phyloP scores from a whole-genome alignment of 2,888 invertebrate species.

The Lochmaea crataegi region DNA sequence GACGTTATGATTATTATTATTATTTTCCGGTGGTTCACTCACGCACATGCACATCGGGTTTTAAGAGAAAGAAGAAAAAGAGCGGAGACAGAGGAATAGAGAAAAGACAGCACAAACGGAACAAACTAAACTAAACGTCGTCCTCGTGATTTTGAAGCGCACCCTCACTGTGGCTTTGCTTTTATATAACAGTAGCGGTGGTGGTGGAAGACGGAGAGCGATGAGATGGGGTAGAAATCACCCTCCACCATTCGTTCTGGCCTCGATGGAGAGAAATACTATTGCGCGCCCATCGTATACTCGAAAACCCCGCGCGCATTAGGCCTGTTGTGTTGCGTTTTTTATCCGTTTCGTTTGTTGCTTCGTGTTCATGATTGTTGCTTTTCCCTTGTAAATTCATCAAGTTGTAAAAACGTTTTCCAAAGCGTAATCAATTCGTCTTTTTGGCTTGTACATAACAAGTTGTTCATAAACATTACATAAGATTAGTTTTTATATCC shows the following conservation, averaged over 20 bases:
- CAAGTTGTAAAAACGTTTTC: background rate
- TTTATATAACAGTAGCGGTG: slow-evolving; percentile 64
- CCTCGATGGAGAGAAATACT: slow-evolving; percentile 36
- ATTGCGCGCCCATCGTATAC: slow-evolving; percentile 42
- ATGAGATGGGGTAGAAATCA: slow-evolving; percentile 50
- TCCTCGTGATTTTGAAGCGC: slow-evolving; percentile 71
- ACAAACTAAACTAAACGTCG: slow-evolving; percentile 68
- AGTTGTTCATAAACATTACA: background rate
- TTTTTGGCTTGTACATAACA: background rate
- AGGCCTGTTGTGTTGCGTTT: slow-evolving; percentile 36
- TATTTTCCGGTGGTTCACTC: slow-evolving; percentile 31
- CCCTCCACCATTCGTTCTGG: slow-evolving; percentile 41
- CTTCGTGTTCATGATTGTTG: slow-evolving; percentile 4
- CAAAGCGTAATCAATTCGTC: background rate
- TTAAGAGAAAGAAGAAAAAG: slow-evolving; percentile 42
- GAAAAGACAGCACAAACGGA: slow-evolving; percentile 66
- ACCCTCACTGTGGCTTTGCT: slow-evolving; percentile 63
- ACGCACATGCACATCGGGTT: slow-evolving; percentile 43
- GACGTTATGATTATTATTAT: slow-evolving; percentile 15
- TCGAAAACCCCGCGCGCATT: slow-evolving; percentile 52
- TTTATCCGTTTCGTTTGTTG: slow-evolving; percentile 6
- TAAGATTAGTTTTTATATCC: background rate
- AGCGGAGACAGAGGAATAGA: slow-evolving; percentile 58
- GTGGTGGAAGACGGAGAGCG: slow-evolving; percentile 47
- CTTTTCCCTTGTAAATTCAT: slow-evolving; percentile 13